These are phyloP conservation scores for Maniola hyperantus DNA, from an alignment of 2,888 invertebrate genomes.

Conservation along the genomic window DNA sequence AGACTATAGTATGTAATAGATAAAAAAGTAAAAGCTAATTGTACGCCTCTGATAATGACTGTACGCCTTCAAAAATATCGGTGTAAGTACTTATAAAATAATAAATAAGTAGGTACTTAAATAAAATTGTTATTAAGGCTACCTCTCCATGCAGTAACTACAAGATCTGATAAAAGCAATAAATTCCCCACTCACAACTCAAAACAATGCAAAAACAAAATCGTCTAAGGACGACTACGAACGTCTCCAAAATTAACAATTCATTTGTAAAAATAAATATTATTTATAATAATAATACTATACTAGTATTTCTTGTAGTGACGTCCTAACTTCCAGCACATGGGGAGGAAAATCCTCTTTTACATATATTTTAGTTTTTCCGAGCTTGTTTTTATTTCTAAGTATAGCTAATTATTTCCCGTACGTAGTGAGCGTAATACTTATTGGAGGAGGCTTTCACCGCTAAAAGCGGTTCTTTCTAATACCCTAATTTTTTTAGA, in stretches of 20 bases:
- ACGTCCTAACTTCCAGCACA: not conserved
- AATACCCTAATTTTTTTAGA: too few relatives aligned
- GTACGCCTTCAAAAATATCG: too few relatives aligned
- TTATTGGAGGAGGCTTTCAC: too few relatives aligned
- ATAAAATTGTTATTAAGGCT: conserved; percentile 14
- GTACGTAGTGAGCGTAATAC: not conserved
- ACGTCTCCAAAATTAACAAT: not conserved
- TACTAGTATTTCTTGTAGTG: not conserved
- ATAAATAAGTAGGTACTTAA: not conserved
- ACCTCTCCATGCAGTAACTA: conserved; percentile 18
- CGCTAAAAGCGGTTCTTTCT: too few relatives aligned
- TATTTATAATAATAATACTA: too few relatives aligned
- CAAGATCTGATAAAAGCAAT: conserved; percentile 27
- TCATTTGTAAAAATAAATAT: too few relatives aligned
- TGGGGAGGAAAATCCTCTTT: not conserved
- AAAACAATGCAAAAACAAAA: conserved; percentile 41
- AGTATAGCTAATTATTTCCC: not conserved
- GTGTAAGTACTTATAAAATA: too few relatives aligned
- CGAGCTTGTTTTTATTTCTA: not conserved
- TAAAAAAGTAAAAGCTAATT: too few relatives aligned
- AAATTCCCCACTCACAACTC: conserved; percentile 19
- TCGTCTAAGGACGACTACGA: conserved; percentile 27
- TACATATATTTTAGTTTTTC: not conserved
- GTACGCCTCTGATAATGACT: too few relatives aligned
- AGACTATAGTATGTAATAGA: too few relatives aligned